These are phyloP conservation scores for Drosophila mayaguana DNA, from an alignment of 2,888 invertebrate species.

Conservation along the genomic window DNA sequence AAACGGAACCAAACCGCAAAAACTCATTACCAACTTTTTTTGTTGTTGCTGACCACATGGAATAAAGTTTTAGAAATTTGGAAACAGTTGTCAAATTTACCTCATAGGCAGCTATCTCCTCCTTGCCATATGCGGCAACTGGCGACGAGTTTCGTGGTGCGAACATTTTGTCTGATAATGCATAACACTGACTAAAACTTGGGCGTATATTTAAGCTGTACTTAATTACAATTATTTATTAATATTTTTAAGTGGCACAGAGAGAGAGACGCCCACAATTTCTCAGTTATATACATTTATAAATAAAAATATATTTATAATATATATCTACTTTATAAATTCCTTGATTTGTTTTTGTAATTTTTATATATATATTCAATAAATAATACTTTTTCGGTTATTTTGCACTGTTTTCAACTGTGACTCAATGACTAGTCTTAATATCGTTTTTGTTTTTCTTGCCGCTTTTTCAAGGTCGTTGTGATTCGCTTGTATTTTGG, in stretches of 20 bases:
- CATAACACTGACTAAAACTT: constrained; percentile 36
- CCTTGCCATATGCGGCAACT: constrained; percentile 82
- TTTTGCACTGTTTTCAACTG: constrained; percentile 48
- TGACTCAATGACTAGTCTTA: constrained; percentile 63
- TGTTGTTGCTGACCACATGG: constrained; percentile 32
- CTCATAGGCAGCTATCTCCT: constrained; percentile 85
- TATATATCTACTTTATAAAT: constrained; percentile 51
- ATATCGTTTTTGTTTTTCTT: constrained; percentile 20
- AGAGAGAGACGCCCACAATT: constrained; percentile 58
- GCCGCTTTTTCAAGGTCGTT: constrained; percentile 52
- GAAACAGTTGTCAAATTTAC: constrained; percentile 65
- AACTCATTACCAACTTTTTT: constrained; percentile 73
- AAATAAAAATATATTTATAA: background rate
- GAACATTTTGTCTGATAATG: constrained; percentile 79
- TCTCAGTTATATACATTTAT: constrained; percentile 9
- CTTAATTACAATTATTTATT: constrained; percentile 35
- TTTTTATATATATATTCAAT: constrained; percentile 28
- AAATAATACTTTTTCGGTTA: constrained; percentile 63
- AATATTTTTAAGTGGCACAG: constrained; percentile 18
- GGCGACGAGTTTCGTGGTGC: constrained; percentile 85
- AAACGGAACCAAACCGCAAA: constrained; percentile 60
- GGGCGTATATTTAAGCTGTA: constrained; percentile 22
- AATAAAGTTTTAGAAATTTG: background rate
- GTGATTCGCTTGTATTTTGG: constrained; percentile 11
- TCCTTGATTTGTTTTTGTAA: constrained; percentile 51